These are phyloP conservation scores for Fundulus diaphanus DNA, from an alignment of 2,797 vertebrate genomes.

Conservation along the genomic window DNA sequence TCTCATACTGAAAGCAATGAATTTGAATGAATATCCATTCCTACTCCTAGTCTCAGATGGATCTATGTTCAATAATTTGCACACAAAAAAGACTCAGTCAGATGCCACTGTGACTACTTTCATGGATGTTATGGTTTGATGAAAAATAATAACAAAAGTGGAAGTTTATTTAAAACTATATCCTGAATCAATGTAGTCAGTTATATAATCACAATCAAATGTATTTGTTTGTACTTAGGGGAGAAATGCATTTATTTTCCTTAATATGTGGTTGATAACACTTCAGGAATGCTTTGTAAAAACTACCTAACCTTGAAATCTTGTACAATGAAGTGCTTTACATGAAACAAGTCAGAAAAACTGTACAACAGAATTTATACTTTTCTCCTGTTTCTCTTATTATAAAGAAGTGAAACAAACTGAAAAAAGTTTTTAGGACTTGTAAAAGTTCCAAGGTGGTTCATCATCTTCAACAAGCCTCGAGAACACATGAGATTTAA, in stretches of 20 bases:
- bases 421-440: neutral
- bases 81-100: too few relatives aligned
- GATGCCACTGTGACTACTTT: neutral
- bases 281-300: neutral
- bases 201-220: neutral
- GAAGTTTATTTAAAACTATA: neutral
- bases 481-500: neutral
- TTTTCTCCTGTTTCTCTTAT: neutral
- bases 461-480: neutral
- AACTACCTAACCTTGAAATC: neutral
- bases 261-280: too few relatives aligned
- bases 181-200: neutral
- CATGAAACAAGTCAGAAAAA: neutral
- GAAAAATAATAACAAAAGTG: neutral
- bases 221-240: neutral
- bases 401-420: neutral
- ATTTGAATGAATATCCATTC: too few relatives aligned
- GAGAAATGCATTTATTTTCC: neutral
- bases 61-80: too few relatives aligned
- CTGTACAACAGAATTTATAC: neutral
- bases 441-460: neutral
- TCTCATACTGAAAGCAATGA: too few relatives aligned
- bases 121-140: neutral
- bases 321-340: neutral
- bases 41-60: too few relatives aligned